Conservation (phyloP, 2,797 vertebrate species). For the Sciaenops ocellatus region DNA sequence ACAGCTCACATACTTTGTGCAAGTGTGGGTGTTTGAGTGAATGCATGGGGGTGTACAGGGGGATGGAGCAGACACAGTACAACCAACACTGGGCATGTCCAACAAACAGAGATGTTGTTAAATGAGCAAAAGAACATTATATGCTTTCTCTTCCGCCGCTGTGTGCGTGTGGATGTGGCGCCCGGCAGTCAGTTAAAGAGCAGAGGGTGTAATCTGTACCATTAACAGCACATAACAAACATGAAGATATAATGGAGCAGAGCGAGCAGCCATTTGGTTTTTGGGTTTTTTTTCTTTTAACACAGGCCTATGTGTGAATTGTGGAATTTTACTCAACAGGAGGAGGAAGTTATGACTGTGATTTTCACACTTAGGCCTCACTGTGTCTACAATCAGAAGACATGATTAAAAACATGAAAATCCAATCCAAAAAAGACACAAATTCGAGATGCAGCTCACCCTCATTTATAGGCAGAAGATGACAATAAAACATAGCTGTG, state of each 20-base stretch:
- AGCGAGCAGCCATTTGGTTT: constrained; percentile 65
- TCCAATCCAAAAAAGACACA: neutral
- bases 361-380: constrained; percentile 18
- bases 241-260: constrained; percentile 55
- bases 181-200: constrained; percentile 51
- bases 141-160: constrained; percentile 46
- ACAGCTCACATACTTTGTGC: constrained; percentile 86
- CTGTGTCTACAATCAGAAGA: constrained; percentile 13
- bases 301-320: constrained; percentile 49
- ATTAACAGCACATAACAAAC: constrained; percentile 59
- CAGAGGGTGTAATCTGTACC: constrained; percentile 66
- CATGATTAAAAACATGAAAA: constrained; percentile 8
- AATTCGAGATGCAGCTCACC: constrained; percentile 26
- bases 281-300: constrained; percentile 30
- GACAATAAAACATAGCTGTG: constrained; percentile 53
- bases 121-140: constrained; percentile 72
- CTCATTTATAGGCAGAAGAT: constrained; percentile 32
- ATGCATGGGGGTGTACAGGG: constrained; percentile 81
- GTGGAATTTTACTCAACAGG: constrained; percentile 45
- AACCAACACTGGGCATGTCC: constrained; percentile 77
- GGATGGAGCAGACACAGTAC: constrained; percentile 77
- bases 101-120: constrained; percentile 75
- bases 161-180: constrained; percentile 7
- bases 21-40: constrained; percentile 86
- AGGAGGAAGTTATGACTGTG: constrained; percentile 28